Evolutionary conservation across 2,113 vertebrate species (phyloP), one percentile per base, ranked within the genome.

Genomic region (Mellivora capensis): DNA sequence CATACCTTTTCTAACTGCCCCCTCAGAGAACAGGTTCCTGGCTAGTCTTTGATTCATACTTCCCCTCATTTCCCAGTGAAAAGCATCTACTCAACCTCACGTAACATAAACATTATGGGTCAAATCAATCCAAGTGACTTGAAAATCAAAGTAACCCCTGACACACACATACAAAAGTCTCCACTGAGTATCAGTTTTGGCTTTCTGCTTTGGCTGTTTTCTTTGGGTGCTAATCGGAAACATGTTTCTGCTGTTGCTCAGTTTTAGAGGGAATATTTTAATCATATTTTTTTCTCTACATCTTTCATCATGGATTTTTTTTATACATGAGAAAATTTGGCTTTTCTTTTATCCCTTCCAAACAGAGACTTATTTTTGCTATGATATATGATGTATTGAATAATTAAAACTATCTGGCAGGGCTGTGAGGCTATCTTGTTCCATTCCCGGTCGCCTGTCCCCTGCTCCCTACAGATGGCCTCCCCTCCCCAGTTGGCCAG

Each of bases 181-280:
- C 91, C 52, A 17, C 13, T 34, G 17, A 11, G 4, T 86, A 77
- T 90, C 64, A 80, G 4, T 52, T 96, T 71, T 59, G 23, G 34
- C 37, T 96, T 71, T 85, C n/a, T 72, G 27, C 61, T 80, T 67
- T 61, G 34, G 34, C 83, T 82, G 8, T 94, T 88, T 91, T 74
- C 74, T 52, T 25, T 52, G 29, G 44, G n/a, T 80, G 14, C 54
- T 96, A 96, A 83, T 90, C 47, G 90, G 76, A 97, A 96, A 67
- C 27, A 90, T 27, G 47, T 71, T 95, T 87, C 83, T 82, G 15
- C 88, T 95, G 37, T 82, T 47, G 18, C 57, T 91, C 81, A 57
- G 34, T 81, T 20, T 79, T 61, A 47, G 31, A 61, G 44, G 39
- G 31, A 81, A 64, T 37, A 61, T 91, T 79, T 92, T 34, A 62